Evolutionary conservation across 2,888 invertebrate species (phyloP), one percentile per base, ranked within the genome.

Genomic region (Drosophila glabriapex): DNA sequence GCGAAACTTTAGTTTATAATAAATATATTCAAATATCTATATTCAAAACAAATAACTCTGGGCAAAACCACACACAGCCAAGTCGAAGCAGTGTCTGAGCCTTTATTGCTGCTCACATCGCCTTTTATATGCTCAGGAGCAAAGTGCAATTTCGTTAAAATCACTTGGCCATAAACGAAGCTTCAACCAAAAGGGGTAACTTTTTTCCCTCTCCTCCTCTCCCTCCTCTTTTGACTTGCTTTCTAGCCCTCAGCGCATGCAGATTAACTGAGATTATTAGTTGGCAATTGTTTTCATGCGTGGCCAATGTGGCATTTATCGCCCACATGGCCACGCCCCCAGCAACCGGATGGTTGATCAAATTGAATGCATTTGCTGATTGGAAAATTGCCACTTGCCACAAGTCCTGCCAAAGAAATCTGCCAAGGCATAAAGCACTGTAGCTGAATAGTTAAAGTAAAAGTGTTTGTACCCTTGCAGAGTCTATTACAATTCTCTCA

Each of bases 281-380:
- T 85, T 80, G 88, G 76, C 91, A 89, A 91, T 92, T 93, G 91
- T 93, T 91, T 85, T 82, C 77, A 58, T 64, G 76, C 72, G 76
- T 82, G 73, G 77, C 78, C 78, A 86, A 84, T 82, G 72, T 75
- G 67, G 78, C 80, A 82, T 83, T 86, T 84, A 88, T 64, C 73
- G 39, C 77, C 77, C 80, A 69, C 70, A 58, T 65, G 59, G 70
- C 80, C 74, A 61, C 74, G 63, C 54, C 68, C 64, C 67, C 60
- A 62, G 59, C 73, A 33, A 37, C 79, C 80, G 82, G 76, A 64
- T 81, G 85, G 87, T 73, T 80, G 85, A 87, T 75, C 85, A 91
- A 84, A 91, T 80, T 92, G 92, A 93, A 93, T 92, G 91, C 92
- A 93, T 93, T 93, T 93, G 88, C 89, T 93, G 93, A 93, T 93